phyloP scores from a whole-genome alignment of 1,140 invertebrate genomes.

The Cepaea nemoralis region DNA sequence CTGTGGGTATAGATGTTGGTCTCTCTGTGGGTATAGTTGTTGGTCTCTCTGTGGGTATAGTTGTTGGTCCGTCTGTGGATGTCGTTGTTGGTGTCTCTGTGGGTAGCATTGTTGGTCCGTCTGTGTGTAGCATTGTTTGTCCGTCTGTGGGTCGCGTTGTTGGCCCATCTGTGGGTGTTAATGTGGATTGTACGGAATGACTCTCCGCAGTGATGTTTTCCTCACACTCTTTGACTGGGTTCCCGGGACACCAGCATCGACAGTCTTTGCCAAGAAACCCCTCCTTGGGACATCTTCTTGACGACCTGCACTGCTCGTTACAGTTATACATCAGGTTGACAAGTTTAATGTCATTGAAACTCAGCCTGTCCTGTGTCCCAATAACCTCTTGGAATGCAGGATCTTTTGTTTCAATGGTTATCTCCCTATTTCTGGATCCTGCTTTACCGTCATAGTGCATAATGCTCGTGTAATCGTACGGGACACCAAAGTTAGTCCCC shows the following conservation, averaged over 20 bases:
- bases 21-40: too few relatives aligned
- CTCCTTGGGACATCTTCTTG: constrained; percentile 40
- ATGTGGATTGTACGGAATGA: background rate
- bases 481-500: constrained; percentile 90
- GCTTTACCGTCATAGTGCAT: constrained; percentile 88
- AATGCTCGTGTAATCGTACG: constrained; percentile 90
- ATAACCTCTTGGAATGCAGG: constrained; percentile 50
- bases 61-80: too few relatives aligned
- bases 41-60: too few relatives aligned
- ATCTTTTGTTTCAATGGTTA: constrained; percentile 53
- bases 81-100: background rate
- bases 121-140: background rate
- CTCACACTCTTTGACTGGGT: constrained; percentile 6
- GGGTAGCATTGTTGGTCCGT: background rate
- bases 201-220: background rate
- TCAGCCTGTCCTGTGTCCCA: constrained; percentile 50
- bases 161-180: background rate
- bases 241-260: constrained; percentile 47
- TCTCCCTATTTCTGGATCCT: constrained; percentile 41
- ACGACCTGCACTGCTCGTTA: background rate
- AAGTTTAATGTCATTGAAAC: constrained; percentile 59
- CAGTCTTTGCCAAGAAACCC: constrained; percentile 52
- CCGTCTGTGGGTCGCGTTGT: background rate
- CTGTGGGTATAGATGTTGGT: too few relatives aligned
- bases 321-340: constrained; percentile 59